phyloP scores from a whole-genome alignment of 2,113 vertebrate genomes.

The Centropristis striata region DNA sequence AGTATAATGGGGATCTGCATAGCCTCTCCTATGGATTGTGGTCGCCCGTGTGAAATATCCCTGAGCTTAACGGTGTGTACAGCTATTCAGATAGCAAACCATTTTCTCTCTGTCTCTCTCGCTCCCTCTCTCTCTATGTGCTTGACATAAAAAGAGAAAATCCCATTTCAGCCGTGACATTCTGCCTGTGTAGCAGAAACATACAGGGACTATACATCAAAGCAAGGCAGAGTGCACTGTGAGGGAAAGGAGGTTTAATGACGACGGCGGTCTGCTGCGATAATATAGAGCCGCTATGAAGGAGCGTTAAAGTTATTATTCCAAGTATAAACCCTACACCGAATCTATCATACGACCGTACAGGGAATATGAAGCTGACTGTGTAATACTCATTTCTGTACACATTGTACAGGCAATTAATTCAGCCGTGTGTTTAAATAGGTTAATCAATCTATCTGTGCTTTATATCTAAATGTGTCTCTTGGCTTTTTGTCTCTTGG shows the following conservation, averaged over 20 bases:
- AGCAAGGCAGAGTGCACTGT: constrained; percentile 66
- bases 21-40: constrained; percentile 59
- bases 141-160: constrained; percentile 77
- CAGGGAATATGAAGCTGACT: constrained; percentile 47
- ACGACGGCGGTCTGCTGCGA: constrained; percentile 54
- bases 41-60: constrained; percentile 61
- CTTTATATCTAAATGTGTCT: constrained; percentile 38
- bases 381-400: constrained; percentile 35
- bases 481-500: constrained; percentile 35
- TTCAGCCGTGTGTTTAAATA: constrained; percentile 25
- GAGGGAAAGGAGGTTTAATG: constrained; percentile 65
- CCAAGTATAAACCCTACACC: constrained; percentile 43
- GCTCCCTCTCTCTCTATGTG: constrained; percentile 35
- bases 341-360: constrained; percentile 48
- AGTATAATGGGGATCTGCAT: constrained; percentile 48
- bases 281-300: constrained; percentile 60
- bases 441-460: constrained; percentile 19
- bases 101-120: constrained; percentile 38
- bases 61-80: constrained; percentile 70
- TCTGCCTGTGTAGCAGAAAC: constrained; percentile 80
- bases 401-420: constrained; percentile 37
- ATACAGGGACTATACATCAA: constrained; percentile 79
- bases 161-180: constrained; percentile 80
- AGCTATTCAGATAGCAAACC: constrained; percentile 66
- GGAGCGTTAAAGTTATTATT: constrained; percentile 52